Base-by-base conservation (phyloP, 2,888 invertebrate genomes). In the Drosophila lutescens region DNA sequence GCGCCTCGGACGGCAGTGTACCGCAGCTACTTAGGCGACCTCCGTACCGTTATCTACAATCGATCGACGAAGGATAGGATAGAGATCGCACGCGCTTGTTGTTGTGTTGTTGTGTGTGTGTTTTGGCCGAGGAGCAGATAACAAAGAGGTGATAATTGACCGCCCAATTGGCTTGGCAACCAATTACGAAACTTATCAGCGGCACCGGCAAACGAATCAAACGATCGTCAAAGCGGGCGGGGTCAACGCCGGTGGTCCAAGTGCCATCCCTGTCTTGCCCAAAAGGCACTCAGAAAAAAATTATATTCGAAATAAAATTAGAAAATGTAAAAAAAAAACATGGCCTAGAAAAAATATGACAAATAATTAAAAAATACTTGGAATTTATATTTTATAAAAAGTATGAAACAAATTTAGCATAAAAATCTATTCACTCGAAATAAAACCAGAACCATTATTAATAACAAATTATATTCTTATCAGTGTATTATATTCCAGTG, bases 91-190 rank as follows among this genome's bases (percentile, higher is more conserved):
- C 65, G 83, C 74, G 85, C 50, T 54, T 36, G 56, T 56, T 51
- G 41, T 65, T 38, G 36, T 54, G 63, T 61, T n/a, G 50, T 40
- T 49, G 38, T 23, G 49, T 38, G 50, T 43, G 43, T 59, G 57
- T 59, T 59, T 41, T 67, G 58, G 43, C 40, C 41, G 40, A 71
- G 59, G 56, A 66, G 59, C 67, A 80, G 86, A 90, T 87, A 88
- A 85, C 86, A 89, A 77, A 60, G 78, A 88, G 85, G 84, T 90
- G 90, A 88, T 90, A 90, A 89, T 90, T 90, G 88, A 80, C 79
- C 76, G 79, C 76, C 81, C 84, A 82, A 76, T 75, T 81, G 65
- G 79, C 80, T 76, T 78, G 79, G 85, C 81, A 87, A 76, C 85
- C 79, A 88, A 84, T 86, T 85, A 87, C 76, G 72, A 76, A 74